Percentiles rank a stretch among this genome's conserved stretches.
These are phyloP conservation scores for Amazona guildingii DNA, from an alignment of 2,113 vertebrate genomes.

Conservation along the genomic window DNA sequence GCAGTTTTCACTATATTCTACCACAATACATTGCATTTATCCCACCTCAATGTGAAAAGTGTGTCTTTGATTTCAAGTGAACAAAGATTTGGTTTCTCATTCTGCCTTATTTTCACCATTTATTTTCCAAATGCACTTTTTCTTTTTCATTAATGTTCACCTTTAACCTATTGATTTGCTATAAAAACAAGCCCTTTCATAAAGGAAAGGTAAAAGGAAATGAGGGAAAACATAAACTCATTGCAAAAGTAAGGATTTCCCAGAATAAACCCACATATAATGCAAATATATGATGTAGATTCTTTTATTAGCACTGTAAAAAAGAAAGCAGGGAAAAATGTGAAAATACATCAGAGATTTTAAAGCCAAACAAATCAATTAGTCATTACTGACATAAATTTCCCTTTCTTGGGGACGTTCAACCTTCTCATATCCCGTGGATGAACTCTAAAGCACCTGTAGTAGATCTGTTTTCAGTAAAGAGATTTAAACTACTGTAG, in stretches of 20 bases:
- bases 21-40: conserved; percentile 19
- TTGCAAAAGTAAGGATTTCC: conserved; percentile 63
- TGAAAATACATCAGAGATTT: conserved; percentile 65
- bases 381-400: conserved; percentile 75
- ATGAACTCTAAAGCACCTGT: conserved; percentile 81
- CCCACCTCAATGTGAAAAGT: background rate
- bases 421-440: conserved; percentile 68
- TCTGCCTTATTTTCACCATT: conserved; percentile 45
- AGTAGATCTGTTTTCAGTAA: conserved; percentile 74
- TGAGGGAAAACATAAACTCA: conserved; percentile 67
- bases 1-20: background rate
- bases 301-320: conserved; percentile 65
- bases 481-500: conserved; percentile 72
- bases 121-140: conserved; percentile 33
- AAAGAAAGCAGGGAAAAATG: conserved; percentile 53
- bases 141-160: conserved; percentile 7
- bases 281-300: conserved; percentile 58
- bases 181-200: conserved; percentile 54
- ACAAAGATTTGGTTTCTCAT: conserved; percentile 33
- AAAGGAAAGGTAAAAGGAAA: conserved; percentile 61
- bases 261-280: conserved; percentile 51
- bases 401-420: conserved; percentile 73
- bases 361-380: conserved; percentile 71
- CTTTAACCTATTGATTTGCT: conserved; percentile 57
- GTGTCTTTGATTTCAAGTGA: conserved; percentile 36